Evolutionary conservation across 2,113 vertebrate genomes (phyloP), one percentile per base, ranked within the genome.

Genomic region (Synchiropus splendidus): DNA sequence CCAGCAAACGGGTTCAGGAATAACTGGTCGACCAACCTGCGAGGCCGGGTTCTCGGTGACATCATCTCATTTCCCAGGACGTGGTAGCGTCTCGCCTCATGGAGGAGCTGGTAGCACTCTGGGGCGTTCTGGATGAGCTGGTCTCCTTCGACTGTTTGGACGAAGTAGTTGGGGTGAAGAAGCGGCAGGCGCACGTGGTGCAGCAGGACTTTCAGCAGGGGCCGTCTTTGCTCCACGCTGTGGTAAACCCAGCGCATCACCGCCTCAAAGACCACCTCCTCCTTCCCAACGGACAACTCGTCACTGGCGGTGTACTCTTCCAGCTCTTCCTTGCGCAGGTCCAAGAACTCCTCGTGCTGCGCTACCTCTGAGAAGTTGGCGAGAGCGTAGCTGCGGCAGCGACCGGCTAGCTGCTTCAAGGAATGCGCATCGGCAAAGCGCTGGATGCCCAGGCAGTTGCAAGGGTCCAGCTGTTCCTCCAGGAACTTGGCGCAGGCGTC

Each of bases 41-140:
- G 91, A 11, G 95, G 95, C 50, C 91, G 82, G 6, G 94, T 99
- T 68, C 95, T 86, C 59, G 95, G 89, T 42, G 95, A 99, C 92
- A 97, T 96, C 92, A 98, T 98, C 78, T 99, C 95, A 18, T 98
- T 99, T 42, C 94, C 95, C 2, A 99, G 91, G 61, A 99, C 92
- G 10, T 99, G 94, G 77, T 98, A 98, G 12, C 93, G 81, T 18
- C 94, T 84, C 60, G 95, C 95, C 78, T 99, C 95, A 0, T 99
- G 94, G 53, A 99, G 85, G 37, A 99, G 84, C 54, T 95, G 92
- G 15, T 98, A 98, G 82, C 93, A 98, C 60, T 99, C 95, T 0
- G 92, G 89, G 31, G 92, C 90, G 5, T 86, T 96, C 82, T 98
- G 95, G 55, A 98, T 97, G 65, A 99, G 70, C 61, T 90, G 89